Conservation (phyloP, 1,140 invertebrate genomes). For the Neodiprion virginianus region DNA sequence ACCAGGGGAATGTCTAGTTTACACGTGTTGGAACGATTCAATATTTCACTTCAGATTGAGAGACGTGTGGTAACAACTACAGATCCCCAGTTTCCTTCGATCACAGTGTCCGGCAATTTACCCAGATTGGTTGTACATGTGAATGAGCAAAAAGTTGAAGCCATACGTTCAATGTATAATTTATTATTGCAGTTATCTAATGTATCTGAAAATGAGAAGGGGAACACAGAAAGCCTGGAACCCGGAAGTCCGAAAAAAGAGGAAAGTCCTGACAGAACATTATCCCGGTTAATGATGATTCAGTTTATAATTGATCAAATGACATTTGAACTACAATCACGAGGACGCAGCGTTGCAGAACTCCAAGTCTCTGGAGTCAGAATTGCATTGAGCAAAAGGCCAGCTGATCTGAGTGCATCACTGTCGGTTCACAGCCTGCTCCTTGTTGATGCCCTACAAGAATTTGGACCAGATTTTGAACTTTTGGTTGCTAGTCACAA, state of each 20-base stretch:
- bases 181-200: conserved; percentile 48
- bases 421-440: conserved; percentile 91
- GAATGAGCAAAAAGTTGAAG: conserved; percentile 85
- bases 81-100: conserved; percentile 85
- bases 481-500: conserved; percentile 92
- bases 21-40: conserved; percentile 91
- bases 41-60: conserved; percentile 83
- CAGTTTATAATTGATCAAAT: conserved; percentile 90
- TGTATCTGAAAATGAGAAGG: conserved; percentile 24
- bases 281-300: conserved; percentile 77
- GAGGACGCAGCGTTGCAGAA: conserved; percentile 86
- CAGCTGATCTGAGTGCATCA: conserved; percentile 75
- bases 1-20: conserved; percentile 81
- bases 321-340: conserved; percentile 84
- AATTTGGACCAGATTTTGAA: conserved; percentile 94
- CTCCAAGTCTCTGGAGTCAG: conserved; percentile 89
- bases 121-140: conserved; percentile 88
- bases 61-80: conserved; percentile 80
- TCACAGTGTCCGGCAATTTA: conserved; percentile 83
- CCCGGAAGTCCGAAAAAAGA: conserved; percentile 61
- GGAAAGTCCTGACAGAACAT: conserved; percentile 48
- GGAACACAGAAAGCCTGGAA: conserved; percentile 50
- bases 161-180: conserved; percentile 64
- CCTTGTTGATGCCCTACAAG: conserved; percentile 93
- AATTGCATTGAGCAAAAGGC: conserved; percentile 75